Evolutionary conservation across 2,797 vertebrate species (phyloP).

Genomic region (Gymnothorax javanicus): DNA sequence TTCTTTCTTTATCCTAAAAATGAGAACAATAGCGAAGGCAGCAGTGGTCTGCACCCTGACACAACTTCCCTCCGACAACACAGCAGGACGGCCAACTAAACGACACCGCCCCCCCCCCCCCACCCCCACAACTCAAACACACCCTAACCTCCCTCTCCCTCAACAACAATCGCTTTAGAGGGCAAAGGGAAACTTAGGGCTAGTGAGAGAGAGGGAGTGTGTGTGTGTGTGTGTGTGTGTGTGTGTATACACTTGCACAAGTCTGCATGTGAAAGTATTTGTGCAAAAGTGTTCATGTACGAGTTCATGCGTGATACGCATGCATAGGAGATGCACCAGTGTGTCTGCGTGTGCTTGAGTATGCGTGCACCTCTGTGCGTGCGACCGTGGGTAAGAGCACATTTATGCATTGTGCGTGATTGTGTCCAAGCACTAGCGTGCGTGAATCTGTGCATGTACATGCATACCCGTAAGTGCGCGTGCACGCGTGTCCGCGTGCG

Average conservation of each 20-base stretch:
- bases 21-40: conserved; percentile 64
- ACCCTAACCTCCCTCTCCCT: not conserved
- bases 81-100: not conserved
- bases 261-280: too few species aligned
- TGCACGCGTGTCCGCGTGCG: too few species aligned
- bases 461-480: too few species aligned
- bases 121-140: not conserved
- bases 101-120: not conserved
- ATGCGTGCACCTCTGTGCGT: too few species aligned
- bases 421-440: too few species aligned
- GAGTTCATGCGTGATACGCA: too few species aligned
- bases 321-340: not conserved
- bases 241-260: not conserved
- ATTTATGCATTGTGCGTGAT: too few species aligned
- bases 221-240: not conserved
- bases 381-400: too few species aligned
- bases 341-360: not conserved
- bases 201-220: conserved; percentile 59
- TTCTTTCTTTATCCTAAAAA: conserved; percentile 33
- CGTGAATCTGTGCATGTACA: too few species aligned
- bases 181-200: conserved; percentile 55
- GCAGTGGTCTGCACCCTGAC: conserved; percentile 57
- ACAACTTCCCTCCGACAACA: conserved; percentile 57
- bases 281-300: too few species aligned
- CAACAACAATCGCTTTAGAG: conserved; percentile 57